Percentiles rank a stretch among this genome's conserved stretches.
Conservation (phyloP, 2,888 invertebrate genomes). For the Cryptocephalus primarius region DNA sequence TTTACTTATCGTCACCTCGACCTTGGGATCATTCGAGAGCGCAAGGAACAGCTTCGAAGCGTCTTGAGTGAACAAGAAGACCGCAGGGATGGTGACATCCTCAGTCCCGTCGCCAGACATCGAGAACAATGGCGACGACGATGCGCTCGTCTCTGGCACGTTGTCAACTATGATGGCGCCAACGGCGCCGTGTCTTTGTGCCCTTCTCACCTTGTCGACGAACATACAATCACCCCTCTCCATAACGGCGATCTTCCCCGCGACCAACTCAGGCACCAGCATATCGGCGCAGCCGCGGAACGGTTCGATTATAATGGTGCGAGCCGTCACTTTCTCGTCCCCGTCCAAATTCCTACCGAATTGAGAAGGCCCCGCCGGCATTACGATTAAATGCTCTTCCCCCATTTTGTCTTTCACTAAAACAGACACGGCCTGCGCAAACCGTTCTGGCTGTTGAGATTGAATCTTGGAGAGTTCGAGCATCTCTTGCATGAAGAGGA, state of each 20-base stretch:
- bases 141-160: conserved; percentile 60
- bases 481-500: conserved; percentile 96
- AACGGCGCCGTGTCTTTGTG: conserved; percentile 72
- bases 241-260: conserved; percentile 72
- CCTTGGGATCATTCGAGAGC: conserved; percentile 42
- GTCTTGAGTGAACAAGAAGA: conserved; percentile 77
- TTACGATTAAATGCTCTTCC: conserved; percentile 24
- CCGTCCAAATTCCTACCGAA: conserved; percentile 70
- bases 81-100: conserved; percentile 81
- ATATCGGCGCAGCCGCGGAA: conserved; percentile 54
- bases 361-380: conserved; percentile 81
- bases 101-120: conserved; percentile 92
- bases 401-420: conserved; percentile 31
- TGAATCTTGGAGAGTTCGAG: conserved; percentile 74
- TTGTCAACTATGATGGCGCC: conserved; percentile 84
- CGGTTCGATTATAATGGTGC: conserved; percentile 56
- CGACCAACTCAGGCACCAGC: conserved; percentile 46
- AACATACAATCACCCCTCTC: conserved; percentile 92
- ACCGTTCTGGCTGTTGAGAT: conserved; percentile 44
- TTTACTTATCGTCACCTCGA: conserved; percentile 46
- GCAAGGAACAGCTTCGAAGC: conserved; percentile 55
- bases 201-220: conserved; percentile 63
- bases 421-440: conserved; percentile 42
- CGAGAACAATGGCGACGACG: conserved; percentile 76
- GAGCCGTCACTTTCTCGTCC: conserved; percentile 53